These are phyloP conservation scores for Machaerirhynchus nigripectus DNA, from an alignment of 2,113 vertebrate species.

Conservation along the genomic window DNA sequence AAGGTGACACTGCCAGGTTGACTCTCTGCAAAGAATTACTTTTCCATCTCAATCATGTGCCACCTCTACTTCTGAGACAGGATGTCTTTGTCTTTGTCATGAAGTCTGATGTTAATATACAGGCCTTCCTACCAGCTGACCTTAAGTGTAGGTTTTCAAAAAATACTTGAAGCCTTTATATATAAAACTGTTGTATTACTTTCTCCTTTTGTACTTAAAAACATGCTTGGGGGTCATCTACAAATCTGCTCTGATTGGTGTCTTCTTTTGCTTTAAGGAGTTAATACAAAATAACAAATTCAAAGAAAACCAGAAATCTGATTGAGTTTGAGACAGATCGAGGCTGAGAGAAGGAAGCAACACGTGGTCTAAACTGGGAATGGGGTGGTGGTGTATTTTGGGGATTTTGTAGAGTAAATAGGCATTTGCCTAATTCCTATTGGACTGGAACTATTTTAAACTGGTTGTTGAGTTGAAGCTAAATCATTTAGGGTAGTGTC, in stretches of 20 bases:
- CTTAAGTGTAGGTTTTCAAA: neutral
- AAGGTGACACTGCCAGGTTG: neutral
- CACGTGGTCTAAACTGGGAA: neutral
- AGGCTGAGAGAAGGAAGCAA: neutral
- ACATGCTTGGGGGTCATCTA: neutral
- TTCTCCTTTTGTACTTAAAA: neutral
- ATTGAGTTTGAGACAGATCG: rapidly evolving
- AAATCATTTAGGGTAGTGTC: neutral
- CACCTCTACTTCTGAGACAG: neutral
- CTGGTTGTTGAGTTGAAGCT: neutral
- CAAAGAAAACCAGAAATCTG: neutral
- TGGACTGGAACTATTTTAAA: neutral
- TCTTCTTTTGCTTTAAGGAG: neutral
- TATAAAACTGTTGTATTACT: neutral
- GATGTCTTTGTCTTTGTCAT: neutral
- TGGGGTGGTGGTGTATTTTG: neutral
- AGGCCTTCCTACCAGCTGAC: neutral
- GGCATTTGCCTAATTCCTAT: neutral
- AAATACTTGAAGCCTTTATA: neutral
- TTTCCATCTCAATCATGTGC: neutral
- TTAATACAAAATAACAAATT: neutral
- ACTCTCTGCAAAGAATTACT: neutral
- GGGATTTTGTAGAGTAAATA: neutral
- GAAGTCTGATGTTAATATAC: neutral
- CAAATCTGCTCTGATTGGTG: neutral